Base-by-base conservation (phyloP, 2,113 vertebrate species). In the Chloropsis hardwickii region DNA sequence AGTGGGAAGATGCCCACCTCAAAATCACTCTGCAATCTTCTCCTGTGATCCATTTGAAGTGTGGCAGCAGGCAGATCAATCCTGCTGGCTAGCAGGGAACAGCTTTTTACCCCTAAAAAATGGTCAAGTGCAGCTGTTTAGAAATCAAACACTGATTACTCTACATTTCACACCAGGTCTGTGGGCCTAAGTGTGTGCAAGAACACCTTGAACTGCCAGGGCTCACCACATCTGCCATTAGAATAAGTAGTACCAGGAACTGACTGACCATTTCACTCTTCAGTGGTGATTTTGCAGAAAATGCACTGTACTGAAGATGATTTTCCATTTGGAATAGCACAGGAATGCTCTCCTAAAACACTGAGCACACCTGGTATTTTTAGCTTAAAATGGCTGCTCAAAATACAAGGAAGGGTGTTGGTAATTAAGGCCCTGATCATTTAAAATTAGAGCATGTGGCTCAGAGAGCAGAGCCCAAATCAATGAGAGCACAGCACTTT, bases 351-450 rank as follows among this genome's bases (percentile, higher is more conserved):
- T 89, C 72, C 45, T 45, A 53, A 64, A 71, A 25, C 60, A 62
- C 39, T 2, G 2, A 54, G 37, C 4, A 11, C 0, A 1, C 3
- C 2, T 18, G 45, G 9, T 91, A 76, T 84, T 88, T 90, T 86
- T 79, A 61, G 76, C 44, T 42, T 64, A 22, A 93, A 97, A 94
- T 39, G 54, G 47, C 62, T 79, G 53, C 70, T 87, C 83, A 91
- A 78, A 92, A 84, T 42, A 72, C 42, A 65, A 74, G 64, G 56
- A 65, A 64, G n/a, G 47, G 8, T 11, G 37, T 31, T 35, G 69
- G 78, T 92, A 62, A 88, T 94, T 67, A 91, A 77, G 25, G 35
- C 29, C 64, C 66, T 45, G 67, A 44, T 93, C 64, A 35, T 57
- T 91, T 88, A 64, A 92, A 93, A 81, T 83, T 56, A 60, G 71